Evolutionary conservation across 2,113 vertebrate genomes (phyloP).

Genomic region (Nyctibius bracteatus): DNA sequence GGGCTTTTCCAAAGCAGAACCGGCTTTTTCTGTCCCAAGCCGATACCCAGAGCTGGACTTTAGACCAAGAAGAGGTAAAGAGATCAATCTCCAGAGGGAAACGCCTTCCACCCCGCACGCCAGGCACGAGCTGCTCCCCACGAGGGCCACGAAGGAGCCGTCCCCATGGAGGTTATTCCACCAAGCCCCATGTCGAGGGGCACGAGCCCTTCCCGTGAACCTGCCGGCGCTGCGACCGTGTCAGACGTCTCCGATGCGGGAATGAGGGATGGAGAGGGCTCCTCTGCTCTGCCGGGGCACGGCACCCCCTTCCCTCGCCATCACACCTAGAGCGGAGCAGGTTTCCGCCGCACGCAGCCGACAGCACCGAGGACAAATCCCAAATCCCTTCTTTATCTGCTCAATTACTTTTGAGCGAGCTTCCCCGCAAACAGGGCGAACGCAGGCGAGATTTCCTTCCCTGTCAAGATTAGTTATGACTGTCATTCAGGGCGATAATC

Average conservation of each 20-base stretch:
- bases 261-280: fast-evolving
- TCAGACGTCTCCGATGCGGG: fast-evolving
- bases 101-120: fast-evolving
- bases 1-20: neutral
- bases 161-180: neutral
- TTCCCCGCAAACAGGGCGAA: neutral
- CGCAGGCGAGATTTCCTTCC: neutral
- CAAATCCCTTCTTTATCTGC: neutral
- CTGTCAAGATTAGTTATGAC: neutral
- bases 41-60: neutral
- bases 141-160: fast-evolving
- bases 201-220: neutral
- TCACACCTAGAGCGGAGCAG: fast-evolving
- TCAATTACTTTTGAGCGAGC: neutral
- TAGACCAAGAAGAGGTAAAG: neutral
- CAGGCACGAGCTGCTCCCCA: too few relatives aligned
- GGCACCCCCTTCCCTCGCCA: neutral
- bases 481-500: neutral
- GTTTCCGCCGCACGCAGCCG: fast-evolving
- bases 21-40: neutral
- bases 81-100: neutral
- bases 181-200: too few relatives aligned
- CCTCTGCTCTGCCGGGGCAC: neutral
- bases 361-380: neutral
- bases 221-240: fast-evolving